Evolutionary conservation across 1,140 invertebrate genomes (phyloP).

Genomic region (Spodoptera frugiperda): DNA sequence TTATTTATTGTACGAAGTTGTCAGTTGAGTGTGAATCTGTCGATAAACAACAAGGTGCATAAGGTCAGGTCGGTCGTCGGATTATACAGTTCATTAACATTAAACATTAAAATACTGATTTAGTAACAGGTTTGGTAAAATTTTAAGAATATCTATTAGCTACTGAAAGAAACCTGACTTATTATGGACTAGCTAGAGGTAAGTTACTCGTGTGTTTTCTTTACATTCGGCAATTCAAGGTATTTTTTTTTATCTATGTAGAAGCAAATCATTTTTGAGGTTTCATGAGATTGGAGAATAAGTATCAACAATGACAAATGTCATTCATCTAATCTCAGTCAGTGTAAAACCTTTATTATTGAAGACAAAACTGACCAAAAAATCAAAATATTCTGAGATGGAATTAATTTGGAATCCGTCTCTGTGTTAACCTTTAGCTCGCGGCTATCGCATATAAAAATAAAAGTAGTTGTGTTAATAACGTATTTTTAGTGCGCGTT

Average conservation of each 20-base stretch:
- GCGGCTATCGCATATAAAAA: slow-evolving; percentile 82
- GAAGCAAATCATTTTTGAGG: too few species aligned
- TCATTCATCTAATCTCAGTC: too few species aligned
- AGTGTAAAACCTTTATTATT: too few species aligned
- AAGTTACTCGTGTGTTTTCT: too few species aligned
- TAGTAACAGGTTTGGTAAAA: neutral
- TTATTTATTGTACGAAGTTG: slow-evolving; percentile 3
- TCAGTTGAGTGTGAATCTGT: neutral
- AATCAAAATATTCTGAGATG: slow-evolving; percentile 15
- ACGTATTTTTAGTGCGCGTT: slow-evolving; percentile 76
- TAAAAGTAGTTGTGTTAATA: slow-evolving; percentile 83
- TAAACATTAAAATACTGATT: neutral
- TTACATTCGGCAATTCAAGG: too few species aligned
- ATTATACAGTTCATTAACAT: slow-evolving; percentile 10
- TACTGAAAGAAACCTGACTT: too few species aligned
- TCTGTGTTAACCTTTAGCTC: slow-evolving; percentile 82
- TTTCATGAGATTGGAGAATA: too few species aligned
- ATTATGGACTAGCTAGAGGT: too few species aligned
- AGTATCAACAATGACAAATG: too few species aligned
- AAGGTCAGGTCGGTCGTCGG: neutral
- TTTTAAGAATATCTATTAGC: too few species aligned
- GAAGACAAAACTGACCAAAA: too few species aligned
- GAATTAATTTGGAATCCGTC: slow-evolving; percentile 52
- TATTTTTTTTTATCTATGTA: too few species aligned
- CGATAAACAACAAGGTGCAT: neutral